A percentile compares a stretch with the other conserved stretches of the same genome.
phyloP scores from a whole-genome alignment of 2,888 invertebrate species.

The Drosophila anceps region DNA sequence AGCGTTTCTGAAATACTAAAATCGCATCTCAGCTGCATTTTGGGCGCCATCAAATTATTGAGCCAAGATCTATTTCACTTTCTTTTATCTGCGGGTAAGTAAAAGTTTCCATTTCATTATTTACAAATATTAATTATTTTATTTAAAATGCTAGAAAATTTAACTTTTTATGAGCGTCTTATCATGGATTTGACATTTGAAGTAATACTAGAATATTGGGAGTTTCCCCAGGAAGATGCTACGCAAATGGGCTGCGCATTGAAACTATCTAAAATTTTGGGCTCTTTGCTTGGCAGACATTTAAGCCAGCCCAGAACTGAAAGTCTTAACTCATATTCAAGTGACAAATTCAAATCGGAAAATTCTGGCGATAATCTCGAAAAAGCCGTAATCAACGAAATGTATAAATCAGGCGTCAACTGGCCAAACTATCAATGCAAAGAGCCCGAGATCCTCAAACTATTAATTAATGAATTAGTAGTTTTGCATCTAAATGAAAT shows the following conservation, averaged over 20 bases:
- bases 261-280: background rate
- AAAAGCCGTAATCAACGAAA: constrained; percentile 89
- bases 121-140: background rate
- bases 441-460: constrained; percentile 89
- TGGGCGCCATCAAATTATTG: background rate
- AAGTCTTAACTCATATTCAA: background rate
- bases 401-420: constrained; percentile 89
- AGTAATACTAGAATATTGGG: background rate
- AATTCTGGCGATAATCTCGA: constrained; percentile 88
- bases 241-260: background rate
- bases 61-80: background rate
- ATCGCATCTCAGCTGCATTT: background rate
- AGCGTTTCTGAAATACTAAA: background rate
- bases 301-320: background rate
- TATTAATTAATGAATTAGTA: constrained; percentile 87
- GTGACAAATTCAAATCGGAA: background rate
- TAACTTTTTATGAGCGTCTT: background rate
- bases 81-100: background rate
- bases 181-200: constrained; percentile 5
- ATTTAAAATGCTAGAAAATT: background rate
- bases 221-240: background rate
- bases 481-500: constrained; percentile 86
- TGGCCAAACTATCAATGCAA: constrained; percentile 92
- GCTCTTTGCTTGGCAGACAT: background rate
- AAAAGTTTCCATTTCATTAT: background rate